Evolutionary conservation across 2,888 invertebrate genomes (phyloP), one percentile per base, ranked within the genome.

Genomic region (Mechanitis messenoides): DNA sequence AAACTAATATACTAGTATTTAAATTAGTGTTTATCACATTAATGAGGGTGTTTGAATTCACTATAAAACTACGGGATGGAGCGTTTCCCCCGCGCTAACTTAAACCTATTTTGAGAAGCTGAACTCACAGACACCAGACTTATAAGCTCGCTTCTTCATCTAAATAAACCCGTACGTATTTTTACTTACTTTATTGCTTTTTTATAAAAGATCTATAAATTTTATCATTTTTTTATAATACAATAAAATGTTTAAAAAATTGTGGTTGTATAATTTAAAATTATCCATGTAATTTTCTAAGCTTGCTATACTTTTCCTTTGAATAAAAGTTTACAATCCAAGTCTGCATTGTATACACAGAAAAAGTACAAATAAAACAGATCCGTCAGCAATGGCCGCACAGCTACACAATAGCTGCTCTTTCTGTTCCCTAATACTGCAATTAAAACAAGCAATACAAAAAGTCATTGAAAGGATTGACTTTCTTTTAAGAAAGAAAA

Each of bases 11-110:
- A 20, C 20, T 20, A 20, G 20, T 20, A 20, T 20, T 20, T 20
- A 20, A 20, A 20, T 20, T 20, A 84, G 83, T 83, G 84, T 83
- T 86, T 85, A 85, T 81, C 81, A 79, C 78, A 87, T 85, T 86
- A 81, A 79, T 77, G 76, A 76, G 53, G 61, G 77, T 68, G 76
- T 67, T 75, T 61, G 71, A 74, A 79, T 75, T 74, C 74, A 73
- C 73, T 72, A 73, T 72, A 72, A 61, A 66, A 67, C 71, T 74
- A 78, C 71, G 82, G 81, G 78, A 81, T 80, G 77, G 77, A 76
- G 77, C 81, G 76, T 79, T 74, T 75, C 78, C 76, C 78, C 79
- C 69, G 76, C 74, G 78, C 75, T 73, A 73, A 80, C 74, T 79
- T 80, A 79, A 78, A 75, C 78, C 76, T 68, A 74, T 73, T 71